A percentile compares a stretch with the other conserved stretches of the same genome.
Evolutionary conservation across 1,140 invertebrate genomes (phyloP).

Genomic region (Aphidius gifuensis): DNA sequence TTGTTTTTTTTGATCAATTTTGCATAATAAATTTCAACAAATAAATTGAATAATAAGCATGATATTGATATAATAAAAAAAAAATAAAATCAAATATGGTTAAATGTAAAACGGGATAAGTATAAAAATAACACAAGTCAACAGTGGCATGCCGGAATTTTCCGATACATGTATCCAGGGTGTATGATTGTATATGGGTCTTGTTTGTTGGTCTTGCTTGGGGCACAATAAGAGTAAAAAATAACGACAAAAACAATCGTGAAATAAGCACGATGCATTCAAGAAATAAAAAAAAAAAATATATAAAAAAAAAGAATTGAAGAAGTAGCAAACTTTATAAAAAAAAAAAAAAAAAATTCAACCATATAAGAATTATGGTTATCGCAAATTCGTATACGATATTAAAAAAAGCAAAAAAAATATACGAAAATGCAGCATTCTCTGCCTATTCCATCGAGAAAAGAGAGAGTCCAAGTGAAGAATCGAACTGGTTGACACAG

Average conservation of each 20-base stretch:
- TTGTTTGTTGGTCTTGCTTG: slow-evolving; percentile 1
- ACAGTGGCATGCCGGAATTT: neutral
- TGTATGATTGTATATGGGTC: neutral
- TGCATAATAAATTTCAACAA: too few species aligned
- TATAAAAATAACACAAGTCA: neutral
- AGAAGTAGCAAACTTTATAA: neutral
- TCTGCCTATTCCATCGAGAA: slow-evolving; percentile 1
- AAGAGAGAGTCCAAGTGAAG: neutral
- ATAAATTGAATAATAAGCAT: too few species aligned
- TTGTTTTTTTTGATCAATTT: too few species aligned
- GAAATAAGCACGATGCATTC: slow-evolving; percentile 24
- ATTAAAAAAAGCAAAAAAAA: slow-evolving; percentile 6
- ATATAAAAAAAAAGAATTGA: slow-evolving; percentile 17
- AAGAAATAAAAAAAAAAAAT: slow-evolving; percentile 3
- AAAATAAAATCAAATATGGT: too few species aligned
- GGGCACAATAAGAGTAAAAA: slow-evolving; percentile 29
- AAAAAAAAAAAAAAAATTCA: slow-evolving; percentile 5
- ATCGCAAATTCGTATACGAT: slow-evolving; percentile 34
- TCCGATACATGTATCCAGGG: neutral
- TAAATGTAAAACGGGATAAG: too few species aligned
- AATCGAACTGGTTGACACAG: too few species aligned
- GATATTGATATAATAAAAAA: too few species aligned
- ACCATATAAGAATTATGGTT: slow-evolving; percentile 36
- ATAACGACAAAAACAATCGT: slow-evolving; percentile 30
- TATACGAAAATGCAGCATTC: neutral